phyloP scores from a whole-genome alignment of 1,140 invertebrate species.

The Diachasma alloeum region DNA sequence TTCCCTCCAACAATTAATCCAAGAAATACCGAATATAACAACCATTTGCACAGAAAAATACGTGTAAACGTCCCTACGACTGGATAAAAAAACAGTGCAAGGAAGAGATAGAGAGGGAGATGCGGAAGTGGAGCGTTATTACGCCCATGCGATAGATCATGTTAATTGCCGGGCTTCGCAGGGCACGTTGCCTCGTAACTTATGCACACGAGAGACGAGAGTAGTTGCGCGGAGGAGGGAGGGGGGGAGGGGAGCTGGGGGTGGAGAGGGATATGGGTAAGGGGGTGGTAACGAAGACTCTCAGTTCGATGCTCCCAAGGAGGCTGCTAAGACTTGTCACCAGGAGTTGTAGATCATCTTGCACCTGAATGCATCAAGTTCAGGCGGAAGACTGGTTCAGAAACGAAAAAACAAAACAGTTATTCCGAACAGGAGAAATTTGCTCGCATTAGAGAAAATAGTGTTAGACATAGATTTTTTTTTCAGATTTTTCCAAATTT shows the following conservation, averaged over 20 bases:
- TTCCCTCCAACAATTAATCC: background rate
- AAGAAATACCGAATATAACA: background rate
- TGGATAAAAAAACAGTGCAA: background rate
- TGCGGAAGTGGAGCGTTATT: slow-evolving; percentile 52
- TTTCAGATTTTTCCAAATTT: background rate
- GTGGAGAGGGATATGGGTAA: background rate
- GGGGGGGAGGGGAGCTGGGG: background rate
- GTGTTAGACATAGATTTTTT: too few species aligned
- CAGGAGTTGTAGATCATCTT: background rate
- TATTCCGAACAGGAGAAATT: too few species aligned
- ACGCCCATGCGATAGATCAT: slow-evolving; percentile 58
- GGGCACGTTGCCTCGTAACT: slow-evolving; percentile 56
- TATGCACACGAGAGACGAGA: slow-evolving; percentile 37
- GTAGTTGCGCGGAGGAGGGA: too few species aligned
- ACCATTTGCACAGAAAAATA: background rate
- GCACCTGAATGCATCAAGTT: background rate
- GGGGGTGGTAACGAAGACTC: background rate
- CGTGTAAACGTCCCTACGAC: background rate
- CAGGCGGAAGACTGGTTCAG: background rate
- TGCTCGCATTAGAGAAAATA: too few species aligned
- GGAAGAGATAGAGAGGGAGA: slow-evolving; percentile 8
- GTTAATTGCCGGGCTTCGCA: slow-evolving; percentile 55
- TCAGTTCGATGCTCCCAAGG: slow-evolving; percentile 8
- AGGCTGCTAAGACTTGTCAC: background rate
- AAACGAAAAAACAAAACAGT: background rate